phyloP scores from a whole-genome alignment of 2,113 vertebrate genomes.

The Mirza zaza region DNA sequence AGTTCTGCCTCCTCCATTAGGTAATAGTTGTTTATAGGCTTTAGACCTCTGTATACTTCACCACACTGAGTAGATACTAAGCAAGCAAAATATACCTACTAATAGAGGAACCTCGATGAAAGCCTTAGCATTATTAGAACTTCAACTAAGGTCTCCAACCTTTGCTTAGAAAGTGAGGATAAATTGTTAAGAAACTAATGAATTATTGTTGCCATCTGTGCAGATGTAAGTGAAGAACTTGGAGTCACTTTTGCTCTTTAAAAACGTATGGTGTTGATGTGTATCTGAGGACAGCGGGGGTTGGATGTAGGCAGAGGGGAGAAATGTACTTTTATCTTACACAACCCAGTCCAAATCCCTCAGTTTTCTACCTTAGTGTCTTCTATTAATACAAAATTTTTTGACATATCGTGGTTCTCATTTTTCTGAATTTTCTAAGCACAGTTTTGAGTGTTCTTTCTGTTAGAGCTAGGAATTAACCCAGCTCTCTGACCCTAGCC shows the following conservation, averaged over 20 bases:
- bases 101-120: not conserved
- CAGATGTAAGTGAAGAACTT: slow-evolving; percentile 58
- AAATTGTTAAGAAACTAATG: not conserved
- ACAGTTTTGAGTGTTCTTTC: not conserved
- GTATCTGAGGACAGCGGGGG: slow-evolving; percentile 43
- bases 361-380: slow-evolving; percentile 23
- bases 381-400: not conserved
- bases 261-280: slow-evolving; percentile 54
- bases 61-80: not conserved
- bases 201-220: slow-evolving; percentile 64
- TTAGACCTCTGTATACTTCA: not conserved
- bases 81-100: not conserved
- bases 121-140: not conserved
- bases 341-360: not conserved
- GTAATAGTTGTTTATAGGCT: not conserved
- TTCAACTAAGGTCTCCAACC: not conserved
- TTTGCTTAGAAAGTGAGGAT: slow-evolving; percentile 9
- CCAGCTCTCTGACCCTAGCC: not conserved
- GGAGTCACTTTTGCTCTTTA: slow-evolving; percentile 49
- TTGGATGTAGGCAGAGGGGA: not conserved
- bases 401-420: not conserved
- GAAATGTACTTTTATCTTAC: not conserved
- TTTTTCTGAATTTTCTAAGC: slow-evolving; percentile 16
- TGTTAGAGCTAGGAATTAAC: not conserved
- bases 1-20: not conserved